These are phyloP conservation scores for Calidris pugnax DNA, from an alignment of 2,113 vertebrate species.

Conservation along the genomic window DNA sequence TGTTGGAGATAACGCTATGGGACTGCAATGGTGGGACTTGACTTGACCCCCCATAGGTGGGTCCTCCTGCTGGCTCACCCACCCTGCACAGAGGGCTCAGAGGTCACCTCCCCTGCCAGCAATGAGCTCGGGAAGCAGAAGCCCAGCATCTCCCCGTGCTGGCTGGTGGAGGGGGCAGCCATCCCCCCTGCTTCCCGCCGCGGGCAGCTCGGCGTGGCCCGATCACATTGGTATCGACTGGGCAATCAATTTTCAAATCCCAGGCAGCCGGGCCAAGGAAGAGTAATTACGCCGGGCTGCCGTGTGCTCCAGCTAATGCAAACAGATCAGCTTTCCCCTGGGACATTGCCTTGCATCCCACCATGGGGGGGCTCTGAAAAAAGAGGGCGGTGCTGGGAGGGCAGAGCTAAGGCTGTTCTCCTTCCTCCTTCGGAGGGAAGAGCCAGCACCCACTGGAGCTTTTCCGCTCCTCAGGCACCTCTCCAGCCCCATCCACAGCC, in stretches of 20 bases:
- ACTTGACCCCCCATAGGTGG: background rate
- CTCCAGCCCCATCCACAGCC: background rate
- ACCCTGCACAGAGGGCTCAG: background rate
- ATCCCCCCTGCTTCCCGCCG: fast-evolving
- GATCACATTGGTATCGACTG: background rate
- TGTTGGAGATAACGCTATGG: background rate
- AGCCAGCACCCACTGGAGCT: background rate
- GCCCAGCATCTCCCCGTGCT: background rate
- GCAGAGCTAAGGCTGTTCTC: background rate
- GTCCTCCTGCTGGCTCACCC: background rate
- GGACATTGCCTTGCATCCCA: background rate
- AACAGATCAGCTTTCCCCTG: background rate
- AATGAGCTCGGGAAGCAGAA: background rate
- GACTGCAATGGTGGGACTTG: fast-evolving
- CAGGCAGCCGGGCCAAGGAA: conserved; percentile 25
- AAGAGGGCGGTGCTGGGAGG: fast-evolving
- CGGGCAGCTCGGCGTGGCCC: background rate
- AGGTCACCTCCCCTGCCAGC: background rate
- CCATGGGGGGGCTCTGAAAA: background rate
- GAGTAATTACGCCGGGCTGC: background rate
- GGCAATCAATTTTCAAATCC: conserved; percentile 42
- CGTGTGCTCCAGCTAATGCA: background rate
- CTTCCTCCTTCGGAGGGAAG: background rate
- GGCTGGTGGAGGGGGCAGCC: background rate
- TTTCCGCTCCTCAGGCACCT: background rate